These are phyloP conservation scores for Trachymyrmex septentrionalis DNA, from an alignment of 1,140 invertebrate species.

Conservation along the genomic window DNA sequence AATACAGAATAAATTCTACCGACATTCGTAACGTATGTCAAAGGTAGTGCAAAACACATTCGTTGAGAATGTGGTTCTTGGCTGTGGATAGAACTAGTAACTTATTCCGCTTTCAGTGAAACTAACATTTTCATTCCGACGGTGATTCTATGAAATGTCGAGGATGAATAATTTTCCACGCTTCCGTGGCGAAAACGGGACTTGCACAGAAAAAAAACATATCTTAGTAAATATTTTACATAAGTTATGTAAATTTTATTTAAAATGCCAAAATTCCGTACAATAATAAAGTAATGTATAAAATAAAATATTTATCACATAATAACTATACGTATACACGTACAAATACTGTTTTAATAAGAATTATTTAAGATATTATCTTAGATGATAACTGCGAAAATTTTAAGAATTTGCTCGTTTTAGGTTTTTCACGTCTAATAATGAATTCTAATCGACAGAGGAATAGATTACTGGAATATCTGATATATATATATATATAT, in stretches of 20 bases:
- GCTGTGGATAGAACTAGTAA: background rate
- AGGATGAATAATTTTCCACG: slow-evolving; percentile 40
- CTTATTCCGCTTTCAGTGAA: slow-evolving; percentile 47
- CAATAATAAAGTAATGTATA: background rate
- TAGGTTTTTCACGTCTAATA: too few relatives aligned
- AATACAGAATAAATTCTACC: slow-evolving; percentile 40
- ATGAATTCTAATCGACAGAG: too few relatives aligned
- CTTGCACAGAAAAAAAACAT: background rate
- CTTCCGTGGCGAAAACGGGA: background rate
- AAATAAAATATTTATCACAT: background rate
- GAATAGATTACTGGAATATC: too few relatives aligned
- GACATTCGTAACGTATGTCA: background rate
- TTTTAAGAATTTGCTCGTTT: background rate
- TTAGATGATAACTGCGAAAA: background rate
- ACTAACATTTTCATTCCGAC: slow-evolving; percentile 42
- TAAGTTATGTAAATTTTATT: background rate
- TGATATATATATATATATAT: too few relatives aligned
- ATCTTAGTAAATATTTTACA: slow-evolving; percentile 12
- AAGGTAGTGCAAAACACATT: slow-evolving; percentile 3
- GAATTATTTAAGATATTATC: background rate
- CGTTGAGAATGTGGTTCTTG: background rate
- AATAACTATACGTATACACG: background rate
- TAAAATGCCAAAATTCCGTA: background rate
- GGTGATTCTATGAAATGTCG: slow-evolving; percentile 29
- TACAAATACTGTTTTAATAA: background rate